Base-by-base conservation (phyloP, 2,113 vertebrate genomes). In the Brachirus orientalis region DNA sequence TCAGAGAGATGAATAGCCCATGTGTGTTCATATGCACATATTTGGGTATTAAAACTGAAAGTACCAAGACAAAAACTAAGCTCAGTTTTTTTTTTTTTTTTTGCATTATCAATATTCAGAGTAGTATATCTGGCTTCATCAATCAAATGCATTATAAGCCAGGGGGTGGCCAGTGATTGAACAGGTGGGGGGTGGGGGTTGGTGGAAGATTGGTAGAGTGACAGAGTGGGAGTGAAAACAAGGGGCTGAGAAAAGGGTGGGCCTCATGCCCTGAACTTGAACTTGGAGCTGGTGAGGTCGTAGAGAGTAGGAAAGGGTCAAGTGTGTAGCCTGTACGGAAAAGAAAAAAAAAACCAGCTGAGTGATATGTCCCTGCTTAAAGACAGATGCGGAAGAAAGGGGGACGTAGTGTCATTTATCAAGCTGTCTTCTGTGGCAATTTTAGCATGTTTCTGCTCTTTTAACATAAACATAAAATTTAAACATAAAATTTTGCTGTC, bases 241-340 rank as follows among this genome's bases (percentile, higher is more conserved):
- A 46, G 71, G n/a, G 48, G 36, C 56, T 53, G 76, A 62, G 63
- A 61, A 50, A 66, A 61, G 75, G 67, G 63, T 63, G 72, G 86
- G 85, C 85, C 86, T 69, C 78, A 68, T 90, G 86, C 80, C 89
- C 89, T 65, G 80, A 84, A 89, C 85, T 88, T 91, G 88, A 91
- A 91, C 89, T 85, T 86, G 60, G 45, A 82, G 73, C 65, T 77
- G 79, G 72, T 83, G 76, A 56, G 75, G 83, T 87, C 33, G 16
- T 57, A 52, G 62, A 58, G 73, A 50, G 68, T 73, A 68, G 81
- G 63, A 77, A 12, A 44, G 74, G 77, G 86, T 87, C 83, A 87
- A 79, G 59, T 3, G 33, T 53, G 79, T 19, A 53, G 62, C 53
- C 60, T 14, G 50, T 57, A 68, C 52, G 59, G 70, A 74, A 59